Evolutionary conservation across 1,140 invertebrate species (phyloP).

Genomic region (Penaeus japonicus): DNA sequence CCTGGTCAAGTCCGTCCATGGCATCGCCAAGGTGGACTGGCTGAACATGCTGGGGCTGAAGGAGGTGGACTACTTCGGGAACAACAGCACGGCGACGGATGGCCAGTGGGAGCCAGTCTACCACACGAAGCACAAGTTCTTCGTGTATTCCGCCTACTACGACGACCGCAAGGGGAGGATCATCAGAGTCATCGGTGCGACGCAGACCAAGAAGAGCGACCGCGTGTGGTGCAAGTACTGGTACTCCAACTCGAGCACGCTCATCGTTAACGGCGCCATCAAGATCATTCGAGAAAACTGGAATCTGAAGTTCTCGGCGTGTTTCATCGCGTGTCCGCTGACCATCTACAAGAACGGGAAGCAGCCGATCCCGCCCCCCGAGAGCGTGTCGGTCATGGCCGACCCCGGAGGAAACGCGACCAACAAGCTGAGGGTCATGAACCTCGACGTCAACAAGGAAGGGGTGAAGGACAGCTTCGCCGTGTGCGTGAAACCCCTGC

Average conservation of each 20-base stretch:
- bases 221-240: constrained; percentile 87
- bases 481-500: constrained; percentile 93
- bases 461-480: constrained; percentile 68
- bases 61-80: constrained; percentile 45
- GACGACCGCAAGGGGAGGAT: constrained; percentile 68
- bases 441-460: constrained; percentile 62
- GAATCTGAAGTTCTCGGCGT: constrained; percentile 92
- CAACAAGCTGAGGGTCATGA: constrained; percentile 69
- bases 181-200: constrained; percentile 75
- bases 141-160: constrained; percentile 88
- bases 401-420: constrained; percentile 63
- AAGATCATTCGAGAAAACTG: constrained; percentile 90
- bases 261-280: constrained; percentile 62
- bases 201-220: constrained; percentile 75
- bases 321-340: constrained; percentile 84
- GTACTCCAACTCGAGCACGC: constrained; percentile 67
- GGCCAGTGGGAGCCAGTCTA: constrained; percentile 65
- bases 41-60: constrained; percentile 40
- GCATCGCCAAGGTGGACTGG: constrained; percentile 46
- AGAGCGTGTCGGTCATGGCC: constrained; percentile 57
- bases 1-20: constrained; percentile 52
- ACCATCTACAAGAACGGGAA: constrained; percentile 68
- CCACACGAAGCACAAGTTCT: constrained; percentile 75
- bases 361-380: constrained; percentile 52
- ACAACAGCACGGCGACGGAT: constrained; percentile 59